These are phyloP conservation scores for Gymnothorax reevesii DNA, from an alignment of 2,797 vertebrate genomes.

Conservation along the genomic window DNA sequence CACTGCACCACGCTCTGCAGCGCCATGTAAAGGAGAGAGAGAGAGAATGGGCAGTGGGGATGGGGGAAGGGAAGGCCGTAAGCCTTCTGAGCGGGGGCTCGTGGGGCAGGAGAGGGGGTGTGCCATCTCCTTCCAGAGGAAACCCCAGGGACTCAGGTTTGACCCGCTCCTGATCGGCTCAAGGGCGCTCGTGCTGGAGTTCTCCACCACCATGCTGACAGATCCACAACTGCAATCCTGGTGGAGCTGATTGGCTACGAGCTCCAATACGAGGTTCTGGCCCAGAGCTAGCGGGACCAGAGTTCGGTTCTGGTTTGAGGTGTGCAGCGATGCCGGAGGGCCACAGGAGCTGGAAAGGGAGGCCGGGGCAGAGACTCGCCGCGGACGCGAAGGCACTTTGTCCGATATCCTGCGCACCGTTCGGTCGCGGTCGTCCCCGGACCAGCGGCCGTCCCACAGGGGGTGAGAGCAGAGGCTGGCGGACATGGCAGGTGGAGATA, in stretches of 20 bases:
- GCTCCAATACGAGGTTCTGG: neutral
- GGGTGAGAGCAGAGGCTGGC: constrained; percentile 67
- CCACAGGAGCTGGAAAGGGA: constrained; percentile 35
- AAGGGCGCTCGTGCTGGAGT: constrained; percentile 52
- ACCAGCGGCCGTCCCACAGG: constrained; percentile 64
- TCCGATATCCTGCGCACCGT: constrained; percentile 8
- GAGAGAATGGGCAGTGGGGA: constrained; percentile 36
- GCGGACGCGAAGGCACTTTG: constrained; percentile 35
- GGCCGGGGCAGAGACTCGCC: constrained; percentile 36
- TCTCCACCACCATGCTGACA: constrained; percentile 27
- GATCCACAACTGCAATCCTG: neutral
- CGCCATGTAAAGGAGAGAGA: constrained; percentile 56
- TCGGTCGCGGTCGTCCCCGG: constrained; percentile 61
- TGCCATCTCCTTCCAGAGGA: neutral
- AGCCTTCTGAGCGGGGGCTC: neutral
- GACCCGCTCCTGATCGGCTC: constrained; percentile 49
- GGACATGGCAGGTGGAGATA: constrained; percentile 65
- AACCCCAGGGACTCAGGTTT: constrained; percentile 26
- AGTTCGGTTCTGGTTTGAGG: constrained; percentile 2
- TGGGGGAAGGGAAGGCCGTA: constrained; percentile 1
- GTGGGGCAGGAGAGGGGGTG: constrained; percentile 23
- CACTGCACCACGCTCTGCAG: constrained; percentile 56
- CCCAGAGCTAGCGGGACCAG: neutral
- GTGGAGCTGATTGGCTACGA: too few species aligned
- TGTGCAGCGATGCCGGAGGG: constrained; percentile 25